Base-by-base conservation (phyloP, 2,888 invertebrate genomes). In the Trachelus troglodyta region DNA sequence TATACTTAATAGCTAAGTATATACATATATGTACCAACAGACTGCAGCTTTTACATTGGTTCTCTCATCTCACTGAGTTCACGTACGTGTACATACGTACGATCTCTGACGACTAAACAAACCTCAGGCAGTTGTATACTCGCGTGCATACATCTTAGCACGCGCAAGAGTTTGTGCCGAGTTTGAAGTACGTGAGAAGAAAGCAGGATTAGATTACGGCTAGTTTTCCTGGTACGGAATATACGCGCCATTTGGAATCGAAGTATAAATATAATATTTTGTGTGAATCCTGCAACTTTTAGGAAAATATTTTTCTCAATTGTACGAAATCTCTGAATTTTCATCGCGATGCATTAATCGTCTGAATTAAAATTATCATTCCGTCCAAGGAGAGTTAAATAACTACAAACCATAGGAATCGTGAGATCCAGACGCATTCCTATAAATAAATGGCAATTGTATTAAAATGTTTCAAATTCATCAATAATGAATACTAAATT, bases 131-230 rank as follows among this genome's bases (percentile, higher is more conserved):
- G 77, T 79, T 80, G 81, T 56, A 56, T 56, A 56, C 56, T 23
- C 23, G 56, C 56, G 71, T 71, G 71, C 71, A 71, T 33, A 71
- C 71, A 30, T 34, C 81, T 79, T 82, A 83, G 81, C 84, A 84
- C 80, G 78, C 76, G 78, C 76, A 75, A 80, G 77, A 79, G 84
- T 81, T 82, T 83, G 82, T 82, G 82, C 78, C 77, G 69, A 69
- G 56, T 69, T 33, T 34, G 73, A 77, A 76, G 77, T 76, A 80
- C 83, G 80, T 80, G 80, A 83, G 80, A 81, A 81, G 82, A 79
- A 82, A 82, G 77, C 83, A 71, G 75, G 76, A 75, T 83, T 76
- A 74, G 78, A 77, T 68, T 77, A 79, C 76, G 82, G 78, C 83
- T 79, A 73, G 76, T 81, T 79, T 77, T 75, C 69, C 74, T 56